These are phyloP conservation scores for Drosophila ironensis DNA, from an alignment of 1,140 invertebrate genomes.

Conservation along the genomic window DNA sequence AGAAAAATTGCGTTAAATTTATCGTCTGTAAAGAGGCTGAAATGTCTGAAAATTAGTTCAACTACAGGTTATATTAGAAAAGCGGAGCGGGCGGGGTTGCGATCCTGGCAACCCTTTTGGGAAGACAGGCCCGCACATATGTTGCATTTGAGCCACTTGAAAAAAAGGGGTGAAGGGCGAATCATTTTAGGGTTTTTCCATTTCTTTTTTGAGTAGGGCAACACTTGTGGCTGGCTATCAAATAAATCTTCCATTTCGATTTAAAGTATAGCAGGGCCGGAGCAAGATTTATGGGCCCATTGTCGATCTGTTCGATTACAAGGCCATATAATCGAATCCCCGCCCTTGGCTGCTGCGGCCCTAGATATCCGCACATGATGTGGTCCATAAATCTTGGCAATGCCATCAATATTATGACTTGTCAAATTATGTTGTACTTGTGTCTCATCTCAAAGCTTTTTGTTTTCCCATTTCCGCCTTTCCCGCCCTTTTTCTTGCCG, in stretches of 20 bases:
- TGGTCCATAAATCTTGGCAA: constrained; percentile 65
- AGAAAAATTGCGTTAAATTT: constrained; percentile 73
- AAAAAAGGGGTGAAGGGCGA: constrained; percentile 14
- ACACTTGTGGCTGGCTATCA: constrained; percentile 66
- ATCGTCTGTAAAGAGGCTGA: constrained; percentile 65
- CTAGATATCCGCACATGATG: constrained; percentile 50
- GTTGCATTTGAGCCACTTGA: constrained; percentile 38
- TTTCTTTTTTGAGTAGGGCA: neutral
- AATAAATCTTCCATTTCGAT: constrained; percentile 73
- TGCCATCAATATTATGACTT: constrained; percentile 77
- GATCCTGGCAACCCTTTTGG: constrained; percentile 27
- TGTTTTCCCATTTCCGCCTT: constrained; percentile 16
- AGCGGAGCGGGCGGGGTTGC: neutral
- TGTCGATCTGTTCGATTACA: constrained; percentile 79
- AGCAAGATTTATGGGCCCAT: constrained; percentile 67
- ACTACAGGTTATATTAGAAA: constrained; percentile 60
- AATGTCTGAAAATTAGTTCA: constrained; percentile 67
- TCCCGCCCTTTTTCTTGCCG: neutral
- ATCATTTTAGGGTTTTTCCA: neutral
- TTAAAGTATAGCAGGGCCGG: constrained; percentile 62
- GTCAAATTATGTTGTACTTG: constrained; percentile 75
- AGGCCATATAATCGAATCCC: constrained; percentile 70
- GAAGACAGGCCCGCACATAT: constrained; percentile 28
- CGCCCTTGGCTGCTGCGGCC: neutral
- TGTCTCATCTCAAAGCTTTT: constrained; percentile 50